Base-by-base conservation (phyloP, 1,140 invertebrate species). In the Macrobrachium rosenbergii region DNA sequence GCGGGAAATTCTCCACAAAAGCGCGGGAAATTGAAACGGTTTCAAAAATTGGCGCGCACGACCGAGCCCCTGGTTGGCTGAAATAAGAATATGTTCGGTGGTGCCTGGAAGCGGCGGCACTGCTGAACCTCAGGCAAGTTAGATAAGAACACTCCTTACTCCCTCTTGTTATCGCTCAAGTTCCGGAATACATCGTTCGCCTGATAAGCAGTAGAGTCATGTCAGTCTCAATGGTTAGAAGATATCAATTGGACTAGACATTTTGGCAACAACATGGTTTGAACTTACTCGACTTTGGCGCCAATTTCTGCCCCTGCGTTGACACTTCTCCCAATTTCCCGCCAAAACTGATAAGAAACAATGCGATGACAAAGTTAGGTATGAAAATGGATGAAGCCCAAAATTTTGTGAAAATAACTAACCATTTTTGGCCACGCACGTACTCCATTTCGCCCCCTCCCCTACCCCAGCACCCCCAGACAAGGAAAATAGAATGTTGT, bases 21-120 rank as follows among this genome's bases (percentile, higher is more conserved):
- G 84, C 84, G 84, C 84, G 84, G 84, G 85, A 87, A 87, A 87
- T 87, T 80, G 85, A 87, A 87, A 87, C 78, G 78, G 78, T 87
- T 87, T 82, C 85, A 87, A 87, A 87, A 87, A 87, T 87, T 87
- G 85, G 85, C 85, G 85, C 85, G 77, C 63, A 62, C 64, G 77
- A 62, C 52, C 82, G 72, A 76, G 82, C 78, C 67, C 58, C 84
- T 80, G 84, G 76, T 73, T 80, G 84, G 84, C 69, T 82, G 85
- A 63, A 76, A 60, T 83, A 64, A 83, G 72, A 83, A 75, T 75
- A 76, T 72, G 77, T 75, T 81, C 64, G 67, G 37, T 52, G 78
- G 76, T 58, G 76, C 67, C 67, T 45, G 84, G 84, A 52, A 72
- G 63, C 16, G 23, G 60, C 52, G 85, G n/a, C 76, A 52, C 64